Evolutionary conservation across 2,888 invertebrate genomes (phyloP), one percentile per base, ranked within the genome.

Genomic region (Cantharis nigra): DNA sequence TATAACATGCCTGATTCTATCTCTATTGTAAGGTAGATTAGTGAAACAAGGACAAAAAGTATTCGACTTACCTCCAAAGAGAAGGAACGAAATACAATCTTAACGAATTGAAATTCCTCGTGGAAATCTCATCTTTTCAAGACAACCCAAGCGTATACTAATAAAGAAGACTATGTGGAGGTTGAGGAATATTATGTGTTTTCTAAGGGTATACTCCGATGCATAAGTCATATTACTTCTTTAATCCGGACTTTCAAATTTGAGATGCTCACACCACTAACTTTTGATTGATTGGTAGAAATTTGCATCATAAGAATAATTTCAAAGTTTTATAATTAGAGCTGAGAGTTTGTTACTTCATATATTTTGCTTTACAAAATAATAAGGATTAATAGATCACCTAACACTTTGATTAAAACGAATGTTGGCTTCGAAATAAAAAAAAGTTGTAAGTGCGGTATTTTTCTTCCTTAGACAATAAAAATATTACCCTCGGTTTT

Each of bases 81-180:
- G 82, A 82, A 86, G 85, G 86, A 49, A 79, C 78, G 84, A 79
- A 74, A 78, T 82, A 85, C 84, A 86, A 87, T 87, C 87, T 87
- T 86, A 86, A 87, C 86, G 86, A 87, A 87, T 87, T 87, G 86
- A 86, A 88, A 88, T 88, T 88, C 85, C 87, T 87, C 85, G 86
- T 85, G 84, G 86, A 87, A 87, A 87, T 86, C 86, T 87, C 87
- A 86, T 87, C 87, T 87, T 87, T 87, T 87, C 87, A 85, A 86
- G 87, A 86, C 86, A 87, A 86, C 86, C 87, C 87, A 85, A 87
- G 86, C 87, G 87, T 87, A 85, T 86, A 87, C 87, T 87, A 86
- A 86, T 84, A 84, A 83, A 83, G 83, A 79, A 80, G 78, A 78
- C 76, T 78, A 79, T 79, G 81, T 81, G 80, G 80, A 79, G 80